Evolutionary conservation across 1,140 invertebrate species (phyloP).

Genomic region (Drosophila suzukii): DNA sequence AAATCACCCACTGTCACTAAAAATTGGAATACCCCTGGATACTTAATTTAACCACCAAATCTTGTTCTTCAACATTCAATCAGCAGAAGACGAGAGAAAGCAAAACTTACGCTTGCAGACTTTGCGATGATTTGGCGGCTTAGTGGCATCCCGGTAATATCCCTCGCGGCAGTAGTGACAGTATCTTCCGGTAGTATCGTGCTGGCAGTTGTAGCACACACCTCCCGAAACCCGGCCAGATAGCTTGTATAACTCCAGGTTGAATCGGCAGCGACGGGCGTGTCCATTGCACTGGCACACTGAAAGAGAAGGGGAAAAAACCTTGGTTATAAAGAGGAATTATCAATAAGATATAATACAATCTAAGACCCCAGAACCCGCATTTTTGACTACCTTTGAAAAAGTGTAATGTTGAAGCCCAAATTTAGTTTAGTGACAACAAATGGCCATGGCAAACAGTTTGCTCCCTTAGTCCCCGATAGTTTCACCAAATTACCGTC

Average conservation of each 20-base stretch:
- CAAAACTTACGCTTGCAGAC: constrained; percentile 95
- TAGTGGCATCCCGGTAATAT: constrained; percentile 93
- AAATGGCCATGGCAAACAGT: background rate
- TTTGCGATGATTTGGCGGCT: constrained; percentile 94
- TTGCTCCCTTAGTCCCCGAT: background rate
- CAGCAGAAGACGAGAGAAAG: background rate
- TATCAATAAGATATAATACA: background rate
- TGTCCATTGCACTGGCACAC: constrained; percentile 98
- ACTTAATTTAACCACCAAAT: background rate
- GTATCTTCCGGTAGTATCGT: constrained; percentile 95
- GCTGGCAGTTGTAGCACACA: constrained; percentile 95
- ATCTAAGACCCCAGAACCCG: background rate
- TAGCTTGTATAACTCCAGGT: constrained; percentile 97
- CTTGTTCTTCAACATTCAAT: constrained; percentile 12
- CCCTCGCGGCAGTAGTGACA: constrained; percentile 98
- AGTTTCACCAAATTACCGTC: constrained; percentile 26
- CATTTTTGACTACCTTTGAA: background rate
- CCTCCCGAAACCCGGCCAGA: constrained; percentile 95
- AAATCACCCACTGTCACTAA: background rate
- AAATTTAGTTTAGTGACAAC: constrained; percentile 1
- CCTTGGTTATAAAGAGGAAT: background rate
- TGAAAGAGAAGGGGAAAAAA: constrained; percentile 85
- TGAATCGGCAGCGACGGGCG: constrained; percentile 95
- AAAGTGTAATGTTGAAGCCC: background rate
- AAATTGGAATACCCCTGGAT: background rate